These are phyloP conservation scores for Phalloptychus januarius DNA, from an alignment of 2,797 vertebrate genomes.

Conservation along the genomic window DNA sequence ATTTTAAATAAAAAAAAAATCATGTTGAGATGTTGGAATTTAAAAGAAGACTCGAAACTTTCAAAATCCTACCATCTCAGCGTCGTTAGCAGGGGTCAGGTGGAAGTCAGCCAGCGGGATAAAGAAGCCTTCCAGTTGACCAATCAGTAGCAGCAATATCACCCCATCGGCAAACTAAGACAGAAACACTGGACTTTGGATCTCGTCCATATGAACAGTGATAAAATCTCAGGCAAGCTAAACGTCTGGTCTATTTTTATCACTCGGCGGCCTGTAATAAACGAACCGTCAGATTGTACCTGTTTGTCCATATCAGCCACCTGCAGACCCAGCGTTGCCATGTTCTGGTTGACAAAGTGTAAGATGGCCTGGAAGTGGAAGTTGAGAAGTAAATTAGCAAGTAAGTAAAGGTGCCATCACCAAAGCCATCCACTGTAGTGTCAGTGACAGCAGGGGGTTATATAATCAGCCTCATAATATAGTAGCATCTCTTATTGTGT, in stretches of 20 bases:
- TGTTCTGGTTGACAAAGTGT: constrained; percentile 88
- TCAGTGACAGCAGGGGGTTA: background rate
- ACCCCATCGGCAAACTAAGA: constrained; percentile 93
- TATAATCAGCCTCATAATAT: background rate
- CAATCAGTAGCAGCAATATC: constrained; percentile 90
- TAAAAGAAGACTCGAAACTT: too few species aligned
- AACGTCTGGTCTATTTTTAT: constrained; percentile 5
- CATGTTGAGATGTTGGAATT: background rate
- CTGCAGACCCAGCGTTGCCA: constrained; percentile 85
- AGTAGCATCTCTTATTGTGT: background rate
- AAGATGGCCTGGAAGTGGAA: constrained; percentile 82
- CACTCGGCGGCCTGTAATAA: background rate
- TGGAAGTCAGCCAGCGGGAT: constrained; percentile 87
- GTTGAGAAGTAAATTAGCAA: background rate
- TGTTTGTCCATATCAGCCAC: constrained; percentile 87
- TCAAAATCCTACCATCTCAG: constrained; percentile 79
- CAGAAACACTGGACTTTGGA: constrained; percentile 26
- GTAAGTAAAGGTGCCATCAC: background rate
- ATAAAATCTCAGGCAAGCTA: constrained; percentile 12
- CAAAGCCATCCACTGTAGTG: constrained; percentile 1
- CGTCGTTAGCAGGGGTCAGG: constrained; percentile 82
- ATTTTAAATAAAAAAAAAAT: background rate
- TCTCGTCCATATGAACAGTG: background rate
- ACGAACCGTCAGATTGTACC: constrained; percentile 72
- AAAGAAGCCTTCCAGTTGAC: constrained; percentile 92